These are phyloP conservation scores for Lepus americanus DNA, from an alignment of 2,113 vertebrate species.

Conservation along the genomic window DNA sequence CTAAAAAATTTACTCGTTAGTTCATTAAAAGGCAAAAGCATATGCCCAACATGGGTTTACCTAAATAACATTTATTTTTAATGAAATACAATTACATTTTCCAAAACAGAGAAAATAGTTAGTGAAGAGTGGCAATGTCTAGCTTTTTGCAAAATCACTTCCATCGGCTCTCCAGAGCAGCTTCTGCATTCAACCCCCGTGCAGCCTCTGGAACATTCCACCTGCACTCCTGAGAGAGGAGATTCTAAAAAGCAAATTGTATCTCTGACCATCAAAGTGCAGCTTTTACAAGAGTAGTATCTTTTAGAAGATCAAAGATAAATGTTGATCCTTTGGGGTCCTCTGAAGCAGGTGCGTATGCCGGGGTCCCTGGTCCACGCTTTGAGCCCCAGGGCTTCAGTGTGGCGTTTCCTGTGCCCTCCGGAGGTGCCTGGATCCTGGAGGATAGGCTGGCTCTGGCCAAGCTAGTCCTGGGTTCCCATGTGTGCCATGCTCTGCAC, in stretches of 20 bases:
- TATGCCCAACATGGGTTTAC: not conserved
- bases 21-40: not conserved
- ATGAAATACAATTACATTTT: slow-evolving; percentile 18
- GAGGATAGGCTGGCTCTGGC: accelerated
- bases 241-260: not conserved
- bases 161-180: too few relatives aligned
- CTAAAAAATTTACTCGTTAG: not conserved
- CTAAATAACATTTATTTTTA: not conserved
- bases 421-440: not conserved
- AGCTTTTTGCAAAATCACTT: not conserved
- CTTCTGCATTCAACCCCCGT: not conserved
- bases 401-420: not conserved
- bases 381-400: not conserved
- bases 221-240: not conserved
- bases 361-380: not conserved
- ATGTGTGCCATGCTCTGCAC: accelerated
- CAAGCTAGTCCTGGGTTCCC: accelerated
- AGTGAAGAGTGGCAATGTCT: not conserved
- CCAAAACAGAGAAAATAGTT: not conserved
- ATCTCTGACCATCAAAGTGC: not conserved
- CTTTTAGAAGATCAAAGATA: not conserved
- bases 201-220: not conserved
- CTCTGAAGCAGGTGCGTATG: not conserved
- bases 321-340: not conserved
- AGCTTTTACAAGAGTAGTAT: not conserved